Conservation (phyloP, 1,140 invertebrate species). For the Hormaphis cornu region DNA sequence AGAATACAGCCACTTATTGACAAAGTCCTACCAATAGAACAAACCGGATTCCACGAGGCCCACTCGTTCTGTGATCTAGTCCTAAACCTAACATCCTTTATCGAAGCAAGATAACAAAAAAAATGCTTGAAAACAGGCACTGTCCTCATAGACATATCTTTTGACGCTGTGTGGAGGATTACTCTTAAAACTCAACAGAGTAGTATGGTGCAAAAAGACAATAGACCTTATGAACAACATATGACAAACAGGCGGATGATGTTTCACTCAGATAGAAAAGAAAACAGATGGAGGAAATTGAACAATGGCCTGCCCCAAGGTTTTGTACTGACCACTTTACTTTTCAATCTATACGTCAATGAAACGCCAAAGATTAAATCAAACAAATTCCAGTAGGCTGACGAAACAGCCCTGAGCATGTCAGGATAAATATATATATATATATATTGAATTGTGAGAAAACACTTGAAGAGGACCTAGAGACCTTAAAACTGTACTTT, state of each 20-base stretch:
- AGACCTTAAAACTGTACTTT: not conserved
- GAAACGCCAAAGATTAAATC: not conserved
- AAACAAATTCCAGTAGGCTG: not conserved
- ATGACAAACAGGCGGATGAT: not conserved
- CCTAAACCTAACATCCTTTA: not conserved
- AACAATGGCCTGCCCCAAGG: conserved; percentile 18
- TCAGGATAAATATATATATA: not conserved
- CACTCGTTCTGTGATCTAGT: not conserved
- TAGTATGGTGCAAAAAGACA: not conserved
- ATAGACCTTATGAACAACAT: not conserved
- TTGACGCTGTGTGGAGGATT: not conserved
- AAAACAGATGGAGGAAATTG: not conserved
- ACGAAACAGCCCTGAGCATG: not conserved
- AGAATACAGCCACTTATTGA: no score
- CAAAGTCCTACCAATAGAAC: conserved; percentile 28
- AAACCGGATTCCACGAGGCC: not conserved
- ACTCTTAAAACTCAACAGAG: not conserved
- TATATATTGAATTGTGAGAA: not conserved
- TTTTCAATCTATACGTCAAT: not conserved
- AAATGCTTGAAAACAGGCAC: not conserved
- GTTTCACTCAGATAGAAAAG: not conserved
- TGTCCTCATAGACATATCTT: conserved; percentile 2
- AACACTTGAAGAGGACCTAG: conserved; percentile 1
- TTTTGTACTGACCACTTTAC: not conserved
- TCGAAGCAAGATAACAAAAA: not conserved